Conservation (phyloP, 2,113 vertebrate genomes). For the Prolemur simus region DNA sequence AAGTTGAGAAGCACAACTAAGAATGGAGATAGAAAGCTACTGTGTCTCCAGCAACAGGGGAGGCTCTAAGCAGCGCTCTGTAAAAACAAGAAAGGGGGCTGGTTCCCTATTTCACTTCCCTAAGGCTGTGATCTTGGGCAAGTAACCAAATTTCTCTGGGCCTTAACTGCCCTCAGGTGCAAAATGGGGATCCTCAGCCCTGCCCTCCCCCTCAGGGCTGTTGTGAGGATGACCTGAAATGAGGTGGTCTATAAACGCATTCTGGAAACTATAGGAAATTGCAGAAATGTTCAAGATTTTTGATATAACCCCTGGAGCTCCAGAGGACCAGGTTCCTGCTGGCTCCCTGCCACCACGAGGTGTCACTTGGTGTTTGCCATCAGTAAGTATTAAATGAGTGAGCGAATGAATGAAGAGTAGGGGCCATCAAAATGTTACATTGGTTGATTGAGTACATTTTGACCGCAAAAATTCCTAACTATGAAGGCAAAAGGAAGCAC, state of each 20-base stretch:
- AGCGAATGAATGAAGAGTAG: fast-evolving
- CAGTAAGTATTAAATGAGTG: fast-evolving
- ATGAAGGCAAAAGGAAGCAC: background rate
- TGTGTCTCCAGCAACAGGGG: fast-evolving
- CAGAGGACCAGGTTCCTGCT: background rate
- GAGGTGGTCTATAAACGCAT: fast-evolving
- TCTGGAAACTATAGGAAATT: background rate
- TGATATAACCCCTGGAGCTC: background rate
- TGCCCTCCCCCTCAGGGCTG: background rate
- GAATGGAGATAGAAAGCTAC: background rate
- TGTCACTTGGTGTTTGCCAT: fast-evolving
- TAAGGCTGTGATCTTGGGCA: background rate
- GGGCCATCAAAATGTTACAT: too few relatives aligned
- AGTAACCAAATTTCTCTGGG: background rate
- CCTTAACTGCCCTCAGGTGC: background rate
- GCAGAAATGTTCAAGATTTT: background rate
- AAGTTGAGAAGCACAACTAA: background rate
- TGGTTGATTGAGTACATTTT: background rate
- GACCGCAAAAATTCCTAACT: background rate
- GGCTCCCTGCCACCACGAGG: fast-evolving
- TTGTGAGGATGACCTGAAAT: background rate
- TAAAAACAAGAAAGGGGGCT: background rate
- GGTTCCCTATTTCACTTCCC: background rate
- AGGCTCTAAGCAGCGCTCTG: background rate
- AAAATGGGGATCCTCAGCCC: fast-evolving